Conservation (phyloP, 2,888 invertebrate species). For the Pristionchus maxplancki region DNA sequence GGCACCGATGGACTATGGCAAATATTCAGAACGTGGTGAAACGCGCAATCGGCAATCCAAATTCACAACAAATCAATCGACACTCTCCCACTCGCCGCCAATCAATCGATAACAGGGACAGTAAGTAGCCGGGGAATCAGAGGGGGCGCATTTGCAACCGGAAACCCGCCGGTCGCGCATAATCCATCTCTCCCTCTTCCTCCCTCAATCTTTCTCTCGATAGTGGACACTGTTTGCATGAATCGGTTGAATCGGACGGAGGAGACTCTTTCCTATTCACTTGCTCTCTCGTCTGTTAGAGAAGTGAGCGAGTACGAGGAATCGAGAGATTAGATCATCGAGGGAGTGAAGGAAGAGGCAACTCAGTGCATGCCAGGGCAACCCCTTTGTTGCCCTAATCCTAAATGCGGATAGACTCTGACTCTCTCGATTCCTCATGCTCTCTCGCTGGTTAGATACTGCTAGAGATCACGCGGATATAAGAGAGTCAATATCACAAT, state of each 20-base stretch:
- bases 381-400: conserved; percentile 11
- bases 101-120: conserved; percentile 15
- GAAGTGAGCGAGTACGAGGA: too few species aligned
- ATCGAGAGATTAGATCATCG: background rate
- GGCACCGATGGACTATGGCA: too few species aligned
- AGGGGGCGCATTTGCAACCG: conserved; percentile 3
- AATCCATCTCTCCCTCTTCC: background rate
- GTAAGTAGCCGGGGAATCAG: background rate
- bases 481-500: background rate
- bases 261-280: background rate
- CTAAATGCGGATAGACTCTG: background rate
- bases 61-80: background rate
- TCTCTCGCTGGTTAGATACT: background rate
- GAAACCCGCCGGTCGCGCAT: background rate
- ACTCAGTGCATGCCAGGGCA: background rate
- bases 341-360: background rate
- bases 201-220: background rate
- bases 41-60: background rate
- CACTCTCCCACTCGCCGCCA: background rate
- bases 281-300: too few species aligned
- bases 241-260: background rate
- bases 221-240: conserved; percentile 29
- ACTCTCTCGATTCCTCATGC: background rate
- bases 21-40: too few species aligned
- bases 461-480: background rate